phyloP scores from a whole-genome alignment of 2,113 vertebrate genomes.

The Pavo muticus region DNA sequence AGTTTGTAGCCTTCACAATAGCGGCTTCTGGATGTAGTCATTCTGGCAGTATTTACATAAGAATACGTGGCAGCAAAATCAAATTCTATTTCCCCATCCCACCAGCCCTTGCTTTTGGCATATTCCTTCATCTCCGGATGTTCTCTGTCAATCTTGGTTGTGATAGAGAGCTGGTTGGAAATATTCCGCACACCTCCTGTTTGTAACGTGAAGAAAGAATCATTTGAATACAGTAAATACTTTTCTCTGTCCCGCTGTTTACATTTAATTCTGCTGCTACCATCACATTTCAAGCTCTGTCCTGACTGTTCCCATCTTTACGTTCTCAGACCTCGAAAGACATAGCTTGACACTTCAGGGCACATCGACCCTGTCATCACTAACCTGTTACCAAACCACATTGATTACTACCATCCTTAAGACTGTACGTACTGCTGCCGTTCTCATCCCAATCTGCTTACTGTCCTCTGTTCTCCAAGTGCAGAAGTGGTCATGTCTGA shows the following conservation, averaged over 20 bases:
- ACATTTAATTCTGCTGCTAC: neutral
- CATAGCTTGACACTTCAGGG: neutral
- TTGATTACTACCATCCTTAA: neutral
- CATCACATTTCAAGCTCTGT: neutral
- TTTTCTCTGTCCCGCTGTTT: neutral
- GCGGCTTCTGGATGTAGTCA: slow-evolving; percentile 84
- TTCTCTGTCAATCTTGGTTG: slow-evolving; percentile 90
- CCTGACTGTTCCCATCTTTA: neutral
- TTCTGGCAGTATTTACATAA: slow-evolving; percentile 85
- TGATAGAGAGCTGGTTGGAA: slow-evolving; percentile 94
- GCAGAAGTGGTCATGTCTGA: neutral
- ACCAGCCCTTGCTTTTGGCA: slow-evolving; percentile 88
- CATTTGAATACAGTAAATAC: neutral
- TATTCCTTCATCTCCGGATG: slow-evolving; percentile 87
- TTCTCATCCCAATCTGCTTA: neutral
- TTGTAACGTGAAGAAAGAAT: slow-evolving; percentile 29
- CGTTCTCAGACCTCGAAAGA: neutral
- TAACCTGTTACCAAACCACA: neutral
- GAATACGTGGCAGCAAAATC: slow-evolving; percentile 90
- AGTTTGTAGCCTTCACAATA: slow-evolving; percentile 90
- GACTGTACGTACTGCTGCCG: neutral
- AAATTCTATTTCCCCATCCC: slow-evolving; percentile 89
- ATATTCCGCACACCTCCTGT: slow-evolving; percentile 90
- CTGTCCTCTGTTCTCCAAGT: neutral
- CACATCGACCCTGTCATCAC: neutral